Evolutionary conservation across 1,140 invertebrate genomes (phyloP).

Genomic region (Drosophila melanica): DNA sequence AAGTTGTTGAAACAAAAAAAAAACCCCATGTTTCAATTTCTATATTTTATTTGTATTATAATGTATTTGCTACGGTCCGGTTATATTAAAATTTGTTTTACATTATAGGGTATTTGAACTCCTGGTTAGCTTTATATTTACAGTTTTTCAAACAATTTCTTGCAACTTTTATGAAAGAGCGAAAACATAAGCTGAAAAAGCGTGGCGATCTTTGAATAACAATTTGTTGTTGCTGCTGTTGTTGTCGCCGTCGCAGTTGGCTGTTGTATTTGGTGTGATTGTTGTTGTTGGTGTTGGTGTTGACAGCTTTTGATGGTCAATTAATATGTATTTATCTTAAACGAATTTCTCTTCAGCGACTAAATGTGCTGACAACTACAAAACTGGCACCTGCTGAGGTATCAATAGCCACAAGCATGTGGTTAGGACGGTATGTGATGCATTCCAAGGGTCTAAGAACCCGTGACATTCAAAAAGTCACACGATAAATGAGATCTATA

Average conservation of each 20-base stretch:
- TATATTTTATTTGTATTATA: background rate
- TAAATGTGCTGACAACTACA: conserved; percentile 31
- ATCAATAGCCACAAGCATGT: conserved; percentile 15
- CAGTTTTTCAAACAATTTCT: conserved; percentile 46
- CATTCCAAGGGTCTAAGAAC: conserved; percentile 24
- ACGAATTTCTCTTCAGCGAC: conserved; percentile 30
- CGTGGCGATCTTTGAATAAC: conserved; percentile 74
- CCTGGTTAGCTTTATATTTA: background rate
- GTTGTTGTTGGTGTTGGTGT: conserved; percentile 51
- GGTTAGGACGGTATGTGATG: background rate
- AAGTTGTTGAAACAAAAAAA: background rate
- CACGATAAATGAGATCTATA: conserved; percentile 36
- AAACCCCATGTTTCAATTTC: background rate
- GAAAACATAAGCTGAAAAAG: conserved; percentile 51
- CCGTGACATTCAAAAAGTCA: conserved; percentile 31
- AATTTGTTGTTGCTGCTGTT: conserved; percentile 48
- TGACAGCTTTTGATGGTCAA: conserved; percentile 71
- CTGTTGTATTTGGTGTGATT: conserved; percentile 30
- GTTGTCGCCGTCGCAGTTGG: conserved; percentile 19
- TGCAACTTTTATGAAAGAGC: conserved; percentile 54
- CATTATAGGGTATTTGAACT: conserved; percentile 23
- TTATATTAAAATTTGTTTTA: background rate
- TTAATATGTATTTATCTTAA: conserved; percentile 69
- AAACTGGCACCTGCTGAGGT: conserved; percentile 31
- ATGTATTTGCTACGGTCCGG: too few relatives aligned